phyloP scores from a whole-genome alignment of 2,888 invertebrate species.

The Timema cristinae region DNA sequence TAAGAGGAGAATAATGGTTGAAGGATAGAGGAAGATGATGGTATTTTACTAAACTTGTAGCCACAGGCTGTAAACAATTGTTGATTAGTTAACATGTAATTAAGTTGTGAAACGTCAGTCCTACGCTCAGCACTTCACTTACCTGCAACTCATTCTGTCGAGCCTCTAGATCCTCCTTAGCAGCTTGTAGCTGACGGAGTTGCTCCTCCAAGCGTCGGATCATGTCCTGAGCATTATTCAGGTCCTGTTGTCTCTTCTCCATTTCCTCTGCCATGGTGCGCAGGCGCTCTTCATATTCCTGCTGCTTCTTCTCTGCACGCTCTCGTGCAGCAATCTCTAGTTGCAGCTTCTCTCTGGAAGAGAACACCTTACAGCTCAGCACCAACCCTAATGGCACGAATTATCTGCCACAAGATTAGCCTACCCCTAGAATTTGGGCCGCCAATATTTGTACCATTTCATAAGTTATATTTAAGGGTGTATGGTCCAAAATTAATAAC shows the following conservation, averaged over 20 bases:
- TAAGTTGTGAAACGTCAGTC: no score
- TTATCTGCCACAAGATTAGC: no score
- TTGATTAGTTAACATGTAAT: no score
- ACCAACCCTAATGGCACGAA: no score
- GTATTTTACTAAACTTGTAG: no score
- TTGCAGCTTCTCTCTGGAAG: constrained; percentile 77
- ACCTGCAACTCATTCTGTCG: constrained; percentile 63
- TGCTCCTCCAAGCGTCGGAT: constrained; percentile 90
- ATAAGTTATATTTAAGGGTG: no score
- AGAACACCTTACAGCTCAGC: constrained; percentile 1
- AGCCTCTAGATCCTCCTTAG: constrained; percentile 86
- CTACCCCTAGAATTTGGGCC: no score
- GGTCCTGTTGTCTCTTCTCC: constrained; percentile 76
- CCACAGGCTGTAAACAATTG: no score
- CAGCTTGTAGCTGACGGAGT: constrained; percentile 81
- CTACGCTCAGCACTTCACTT: neutral
- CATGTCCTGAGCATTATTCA: constrained; percentile 83
- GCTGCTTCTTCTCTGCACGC: constrained; percentile 94
- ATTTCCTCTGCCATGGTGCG: constrained; percentile 92
- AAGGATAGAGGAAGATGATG: no score
- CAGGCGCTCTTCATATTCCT: constrained; percentile 93
- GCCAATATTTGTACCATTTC: no score
- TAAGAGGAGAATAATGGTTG: no score
- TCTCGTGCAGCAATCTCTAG: constrained; percentile 92
- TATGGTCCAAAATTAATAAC: no score